Conservation (phyloP, 2,797 vertebrate genomes). For the Phalanger gymnotis region DNA sequence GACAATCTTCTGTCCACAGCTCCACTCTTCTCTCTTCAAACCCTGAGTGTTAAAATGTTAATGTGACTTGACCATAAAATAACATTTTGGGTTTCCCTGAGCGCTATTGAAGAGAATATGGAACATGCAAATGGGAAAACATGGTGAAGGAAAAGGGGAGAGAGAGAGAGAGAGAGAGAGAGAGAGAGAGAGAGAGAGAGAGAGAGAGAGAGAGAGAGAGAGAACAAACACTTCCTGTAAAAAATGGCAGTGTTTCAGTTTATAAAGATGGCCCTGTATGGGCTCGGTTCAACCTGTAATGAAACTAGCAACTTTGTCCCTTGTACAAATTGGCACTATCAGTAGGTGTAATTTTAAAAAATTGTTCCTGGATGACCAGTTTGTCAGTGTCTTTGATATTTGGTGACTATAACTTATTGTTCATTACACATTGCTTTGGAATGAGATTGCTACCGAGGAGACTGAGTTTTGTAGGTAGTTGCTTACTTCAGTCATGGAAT, state of each 20-base stretch:
- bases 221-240: neutral
- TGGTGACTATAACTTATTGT: slow-evolving; percentile 50
- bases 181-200: neutral
- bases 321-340: slow-evolving; percentile 36
- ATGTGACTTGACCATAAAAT: slow-evolving; percentile 37
- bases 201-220: neutral
- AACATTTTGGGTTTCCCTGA: neutral
- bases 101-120: slow-evolving; percentile 2
- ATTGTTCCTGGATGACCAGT: slow-evolving; percentile 41
- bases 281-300: slow-evolving; percentile 46
- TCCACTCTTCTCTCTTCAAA: slow-evolving; percentile 22
- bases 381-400: slow-evolving; percentile 53
- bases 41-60: slow-evolving; percentile 34
- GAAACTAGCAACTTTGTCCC: slow-evolving; percentile 37
- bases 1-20: neutral
- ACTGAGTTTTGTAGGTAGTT: slow-evolving; percentile 43
- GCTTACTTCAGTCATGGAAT: slow-evolving; percentile 52
- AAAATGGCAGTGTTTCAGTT: neutral
- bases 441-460: slow-evolving; percentile 39
- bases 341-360: slow-evolving; percentile 52
- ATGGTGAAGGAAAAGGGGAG: neutral
- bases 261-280: slow-evolving; percentile 15
- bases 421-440: slow-evolving; percentile 13
- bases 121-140: neutral
- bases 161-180: neutral